A percentile compares a stretch with the other conserved stretches of the same genome.
Conservation (phyloP, 2,113 vertebrate genomes). For the Gymnogyps californianus region DNA sequence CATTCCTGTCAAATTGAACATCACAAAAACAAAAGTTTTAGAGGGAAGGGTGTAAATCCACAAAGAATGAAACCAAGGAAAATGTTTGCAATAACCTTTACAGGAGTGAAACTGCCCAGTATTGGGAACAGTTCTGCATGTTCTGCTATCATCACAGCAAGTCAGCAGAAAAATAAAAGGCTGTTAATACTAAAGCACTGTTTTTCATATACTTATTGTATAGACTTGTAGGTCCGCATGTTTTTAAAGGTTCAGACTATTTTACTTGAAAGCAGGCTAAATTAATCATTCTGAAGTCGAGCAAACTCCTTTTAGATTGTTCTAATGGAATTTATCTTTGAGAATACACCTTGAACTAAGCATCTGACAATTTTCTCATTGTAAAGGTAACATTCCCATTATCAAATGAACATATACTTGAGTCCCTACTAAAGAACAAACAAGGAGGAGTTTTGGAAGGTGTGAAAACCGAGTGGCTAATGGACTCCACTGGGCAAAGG, state of each 20-base stretch:
- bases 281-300: not conserved
- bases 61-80: slow-evolving; percentile 55
- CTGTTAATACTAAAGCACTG: not conserved
- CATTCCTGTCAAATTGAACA: not conserved
- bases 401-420: not conserved
- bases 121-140: not conserved
- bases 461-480: not conserved
- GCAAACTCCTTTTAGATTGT: not conserved
- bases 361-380: not conserved
- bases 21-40: slow-evolving; percentile 11
- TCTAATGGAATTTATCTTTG: not conserved
- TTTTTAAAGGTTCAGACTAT: not conserved
- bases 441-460: not conserved
- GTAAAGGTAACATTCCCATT: not conserved
- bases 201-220: not conserved
- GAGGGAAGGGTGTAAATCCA: slow-evolving; percentile 42
- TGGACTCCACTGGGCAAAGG: not conserved
- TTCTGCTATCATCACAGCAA: slow-evolving; percentile 22
- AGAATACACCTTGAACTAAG: not conserved
- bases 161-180: not conserved
- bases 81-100: slow-evolving; percentile 52
- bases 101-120: not conserved
- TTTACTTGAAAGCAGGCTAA: not conserved
- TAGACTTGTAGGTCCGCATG: not conserved
- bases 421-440: not conserved